These are phyloP conservation scores for Tapera naevia DNA, from an alignment of 2,797 vertebrate genomes.

Conservation along the genomic window DNA sequence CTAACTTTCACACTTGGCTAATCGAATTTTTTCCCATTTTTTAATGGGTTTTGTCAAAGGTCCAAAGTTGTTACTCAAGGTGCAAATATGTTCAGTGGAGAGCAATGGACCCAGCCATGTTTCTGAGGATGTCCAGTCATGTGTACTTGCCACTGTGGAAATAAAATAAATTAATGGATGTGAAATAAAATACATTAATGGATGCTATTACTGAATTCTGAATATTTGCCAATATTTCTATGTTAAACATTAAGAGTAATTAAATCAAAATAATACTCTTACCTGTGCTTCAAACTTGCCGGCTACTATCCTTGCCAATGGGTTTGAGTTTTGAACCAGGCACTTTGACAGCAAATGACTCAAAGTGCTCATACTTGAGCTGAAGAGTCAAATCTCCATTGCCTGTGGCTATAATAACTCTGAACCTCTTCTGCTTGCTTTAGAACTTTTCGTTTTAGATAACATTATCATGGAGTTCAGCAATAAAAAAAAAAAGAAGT, in stretches of 20 bases:
- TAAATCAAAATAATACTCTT: neutral
- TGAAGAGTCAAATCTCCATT: neutral
- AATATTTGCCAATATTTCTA: neutral
- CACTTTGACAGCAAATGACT: neutral
- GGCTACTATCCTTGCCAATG: neutral
- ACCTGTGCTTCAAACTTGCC: neutral
- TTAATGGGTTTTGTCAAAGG: neutral
- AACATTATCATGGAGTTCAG: neutral
- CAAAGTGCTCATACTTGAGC: neutral
- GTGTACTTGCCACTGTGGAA: neutral
- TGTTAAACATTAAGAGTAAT: neutral
- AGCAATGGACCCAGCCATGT: neutral
- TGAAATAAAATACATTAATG: neutral
- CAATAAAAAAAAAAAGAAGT: neutral
- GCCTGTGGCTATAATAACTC: neutral
- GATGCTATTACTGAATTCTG: neutral
- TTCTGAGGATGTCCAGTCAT: neutral
- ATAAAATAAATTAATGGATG: neutral
- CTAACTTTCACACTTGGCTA: neutral
- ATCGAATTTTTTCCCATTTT: neutral
- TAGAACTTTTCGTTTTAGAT: neutral
- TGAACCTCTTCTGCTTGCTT: neutral
- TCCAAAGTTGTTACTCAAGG: neutral
- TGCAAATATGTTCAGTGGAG: neutral
- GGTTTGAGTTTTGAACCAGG: neutral